Evolutionary conservation across 2,113 vertebrate species (phyloP), one percentile per base, ranked within the genome.

Genomic region (Silurus asotus): DNA sequence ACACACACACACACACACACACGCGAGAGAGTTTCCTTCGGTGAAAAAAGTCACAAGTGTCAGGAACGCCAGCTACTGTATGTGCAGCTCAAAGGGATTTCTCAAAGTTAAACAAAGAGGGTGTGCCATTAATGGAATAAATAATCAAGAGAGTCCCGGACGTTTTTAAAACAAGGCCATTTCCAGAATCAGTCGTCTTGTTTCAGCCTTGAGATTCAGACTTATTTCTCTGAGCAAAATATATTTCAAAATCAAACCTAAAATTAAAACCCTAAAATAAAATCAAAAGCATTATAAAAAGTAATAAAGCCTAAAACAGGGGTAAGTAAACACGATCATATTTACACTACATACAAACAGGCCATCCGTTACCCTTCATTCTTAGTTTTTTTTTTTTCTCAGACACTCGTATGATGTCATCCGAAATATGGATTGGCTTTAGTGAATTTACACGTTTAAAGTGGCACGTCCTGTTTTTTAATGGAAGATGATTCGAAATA

Each of bases 311-410:
- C 96, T 95, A 96, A 95, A 94, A 95, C 93, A 94, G 94, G 95
- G 94, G 93, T 95, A 93, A 96, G 95, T 97, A 96, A 96, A 97
- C 95, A 97, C 97, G 94, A 96, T 96, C 95, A 92, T 98, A 99
- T 99, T 97, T 99, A 99, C 98, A 99, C 89, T 96, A 96, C 93
- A 93, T 96, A 97, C 96, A 98, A 94, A 94, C 96, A 95, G 88
- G 88, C 91, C 91, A 80, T 87, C 95, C 93, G 23, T 94, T 93
- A 94, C 95, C 65, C 94, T 82, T 69, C 72, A 55, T 78, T 88
- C 88, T 37, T 37, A 37, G 28, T 87, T 72, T 72, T 88, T 83
- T 87, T 83, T 90, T 85, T 82, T 20, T 56, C 77, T 92, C 94
- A 93, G 95, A 94, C 95, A 94, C 94, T 76, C 53, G 58, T 19